Evolutionary conservation across 2,888 invertebrate species (phyloP).

Genomic region (Zeuzera pyrina): DNA sequence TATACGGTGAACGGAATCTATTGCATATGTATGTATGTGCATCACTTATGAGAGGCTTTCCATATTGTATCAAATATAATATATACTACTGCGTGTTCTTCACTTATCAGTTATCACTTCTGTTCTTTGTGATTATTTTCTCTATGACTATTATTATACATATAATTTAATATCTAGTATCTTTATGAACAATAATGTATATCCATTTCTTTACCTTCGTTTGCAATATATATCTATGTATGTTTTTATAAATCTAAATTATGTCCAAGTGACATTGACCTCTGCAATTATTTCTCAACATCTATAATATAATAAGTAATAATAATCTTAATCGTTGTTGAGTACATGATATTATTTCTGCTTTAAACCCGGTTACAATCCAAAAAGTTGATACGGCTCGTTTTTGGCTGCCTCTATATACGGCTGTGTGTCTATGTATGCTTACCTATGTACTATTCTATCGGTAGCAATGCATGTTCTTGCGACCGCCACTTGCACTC

Average conservation of each 20-base stretch:
- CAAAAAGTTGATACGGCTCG: constrained; percentile 71
- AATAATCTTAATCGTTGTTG: constrained; percentile 26
- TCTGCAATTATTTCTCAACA: neutral
- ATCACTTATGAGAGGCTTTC: constrained; percentile 52
- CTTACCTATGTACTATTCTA: constrained; percentile 60
- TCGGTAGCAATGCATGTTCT: constrained; percentile 52
- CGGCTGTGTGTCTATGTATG: constrained; percentile 72
- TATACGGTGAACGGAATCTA: constrained; percentile 34
- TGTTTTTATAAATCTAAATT: neutral
- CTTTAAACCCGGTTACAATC: constrained; percentile 69
- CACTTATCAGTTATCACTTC: constrained; percentile 47
- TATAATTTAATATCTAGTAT: no score
- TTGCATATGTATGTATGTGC: constrained; percentile 45
- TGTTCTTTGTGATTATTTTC: no score
- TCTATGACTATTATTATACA: no score
- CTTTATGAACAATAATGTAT: no score
- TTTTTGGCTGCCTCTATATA: constrained; percentile 69
- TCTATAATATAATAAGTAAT: constrained; percentile 1
- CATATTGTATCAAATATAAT: constrained; percentile 44
- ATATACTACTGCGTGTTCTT: constrained; percentile 27
- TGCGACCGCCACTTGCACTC: constrained; percentile 29
- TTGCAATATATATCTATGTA: constrained; percentile 18
- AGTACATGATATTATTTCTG: constrained; percentile 59
- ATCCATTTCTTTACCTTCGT: constrained; percentile 46
- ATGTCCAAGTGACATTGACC: no score